Conservation (phyloP, 2,113 vertebrate genomes). For the Protobothrops flavoviridis region DNA sequence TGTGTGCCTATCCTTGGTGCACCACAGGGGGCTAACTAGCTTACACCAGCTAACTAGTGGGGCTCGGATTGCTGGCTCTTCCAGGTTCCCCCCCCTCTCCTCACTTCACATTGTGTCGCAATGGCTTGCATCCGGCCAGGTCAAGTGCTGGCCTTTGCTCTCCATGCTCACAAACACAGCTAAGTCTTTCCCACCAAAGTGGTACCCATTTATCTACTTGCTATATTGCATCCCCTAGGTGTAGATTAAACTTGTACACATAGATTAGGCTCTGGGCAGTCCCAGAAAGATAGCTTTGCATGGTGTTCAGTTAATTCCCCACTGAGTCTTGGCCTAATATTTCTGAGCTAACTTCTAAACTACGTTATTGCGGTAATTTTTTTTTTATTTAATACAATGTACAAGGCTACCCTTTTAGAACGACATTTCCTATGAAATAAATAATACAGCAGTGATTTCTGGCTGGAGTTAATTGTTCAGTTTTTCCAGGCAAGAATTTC, state of each 20-base stretch:
- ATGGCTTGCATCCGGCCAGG: not conserved
- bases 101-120: not conserved
- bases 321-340: not conserved
- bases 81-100: not conserved
- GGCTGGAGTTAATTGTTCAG: constrained; percentile 47
- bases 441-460: constrained; percentile 38
- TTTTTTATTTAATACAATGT: not conserved
- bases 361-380: not conserved
- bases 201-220: not conserved
- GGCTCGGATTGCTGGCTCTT: not conserved
- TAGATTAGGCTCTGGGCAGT: not conserved
- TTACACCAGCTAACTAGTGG: not conserved
- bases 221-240: not conserved
- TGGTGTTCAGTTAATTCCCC: not conserved
- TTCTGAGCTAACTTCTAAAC: not conserved
- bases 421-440: not conserved
- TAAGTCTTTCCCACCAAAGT: not conserved
- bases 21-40: not conserved
- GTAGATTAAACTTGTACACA: not conserved
- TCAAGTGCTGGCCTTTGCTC: not conserved
- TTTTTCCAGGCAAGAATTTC: constrained; percentile 71
- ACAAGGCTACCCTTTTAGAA: not conserved
- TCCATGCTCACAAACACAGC: not conserved
- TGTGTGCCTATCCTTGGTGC: not conserved
- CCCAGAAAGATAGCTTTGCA: not conserved